Percentiles rank a stretch among this genome's conserved stretches.
Evolutionary conservation across 2,113 vertebrate species (phyloP).

Genomic region (Cisticola juncidis): DNA sequence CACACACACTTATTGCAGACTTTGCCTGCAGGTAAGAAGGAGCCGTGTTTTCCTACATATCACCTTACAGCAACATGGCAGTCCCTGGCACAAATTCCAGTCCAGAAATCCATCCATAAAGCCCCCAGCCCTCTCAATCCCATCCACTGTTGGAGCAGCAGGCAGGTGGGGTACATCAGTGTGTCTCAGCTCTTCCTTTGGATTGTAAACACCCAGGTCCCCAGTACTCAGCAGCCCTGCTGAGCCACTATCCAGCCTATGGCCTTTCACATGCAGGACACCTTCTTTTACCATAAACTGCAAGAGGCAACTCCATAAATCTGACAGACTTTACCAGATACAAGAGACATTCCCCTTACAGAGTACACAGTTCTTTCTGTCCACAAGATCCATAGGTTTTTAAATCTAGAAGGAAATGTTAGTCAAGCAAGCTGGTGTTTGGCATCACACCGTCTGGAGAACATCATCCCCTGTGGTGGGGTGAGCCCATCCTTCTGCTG

Average conservation of each 20-base stretch:
- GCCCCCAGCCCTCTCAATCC: background rate
- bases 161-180: background rate
- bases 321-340: background rate
- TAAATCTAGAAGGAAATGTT: background rate
- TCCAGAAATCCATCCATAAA: background rate
- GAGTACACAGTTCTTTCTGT: background rate
- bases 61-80: background rate
- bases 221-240: background rate
- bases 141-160: background rate
- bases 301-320: background rate
- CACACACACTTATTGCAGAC: background rate
- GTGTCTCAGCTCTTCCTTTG: background rate
- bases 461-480: background rate
- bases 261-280: background rate
- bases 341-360: accelerated
- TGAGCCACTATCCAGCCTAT: background rate
- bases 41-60: background rate
- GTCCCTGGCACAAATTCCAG: background rate
- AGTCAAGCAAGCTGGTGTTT: background rate
- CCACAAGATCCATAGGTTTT: background rate
- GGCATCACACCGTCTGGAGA: background rate
- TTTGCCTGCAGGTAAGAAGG: background rate
- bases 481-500: background rate
- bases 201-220: background rate
- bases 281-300: background rate